Conservation (phyloP, 2,113 vertebrate genomes). For the Nyctibius bracteatus region DNA sequence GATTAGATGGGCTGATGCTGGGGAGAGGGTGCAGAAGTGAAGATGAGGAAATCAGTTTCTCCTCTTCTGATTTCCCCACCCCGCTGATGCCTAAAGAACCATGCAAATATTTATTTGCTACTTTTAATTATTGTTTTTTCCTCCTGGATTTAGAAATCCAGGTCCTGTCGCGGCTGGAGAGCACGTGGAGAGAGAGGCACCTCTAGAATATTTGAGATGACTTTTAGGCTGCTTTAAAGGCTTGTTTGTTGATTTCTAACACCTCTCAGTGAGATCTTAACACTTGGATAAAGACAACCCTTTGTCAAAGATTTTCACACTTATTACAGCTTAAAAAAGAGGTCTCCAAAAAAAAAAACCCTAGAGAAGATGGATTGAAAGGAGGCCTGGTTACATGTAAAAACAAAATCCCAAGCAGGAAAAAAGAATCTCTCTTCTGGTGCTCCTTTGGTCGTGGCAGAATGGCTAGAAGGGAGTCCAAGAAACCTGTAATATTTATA, state of each 20-base stretch:
- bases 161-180: not conserved
- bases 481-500: not conserved
- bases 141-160: slow-evolving; percentile 12
- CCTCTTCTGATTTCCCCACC: not conserved
- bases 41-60: not conserved
- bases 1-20: not conserved
- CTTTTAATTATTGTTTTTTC: not conserved
- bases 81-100: not conserved
- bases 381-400: not conserved
- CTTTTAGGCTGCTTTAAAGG: not conserved
- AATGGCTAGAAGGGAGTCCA: not conserved
- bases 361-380: not conserved
- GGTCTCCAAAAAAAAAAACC: not conserved
- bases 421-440: not conserved
- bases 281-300: not conserved
- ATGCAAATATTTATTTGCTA: not conserved
- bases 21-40: not conserved
- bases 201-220: not conserved
- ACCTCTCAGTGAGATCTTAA: not conserved
- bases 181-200: not conserved
- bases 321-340: not conserved
- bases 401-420: not conserved
- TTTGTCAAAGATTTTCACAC: not conserved
- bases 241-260: not conserved
- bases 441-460: not conserved